Conservation (phyloP, 2,113 vertebrate genomes). For the Panthera uncia region DNA sequence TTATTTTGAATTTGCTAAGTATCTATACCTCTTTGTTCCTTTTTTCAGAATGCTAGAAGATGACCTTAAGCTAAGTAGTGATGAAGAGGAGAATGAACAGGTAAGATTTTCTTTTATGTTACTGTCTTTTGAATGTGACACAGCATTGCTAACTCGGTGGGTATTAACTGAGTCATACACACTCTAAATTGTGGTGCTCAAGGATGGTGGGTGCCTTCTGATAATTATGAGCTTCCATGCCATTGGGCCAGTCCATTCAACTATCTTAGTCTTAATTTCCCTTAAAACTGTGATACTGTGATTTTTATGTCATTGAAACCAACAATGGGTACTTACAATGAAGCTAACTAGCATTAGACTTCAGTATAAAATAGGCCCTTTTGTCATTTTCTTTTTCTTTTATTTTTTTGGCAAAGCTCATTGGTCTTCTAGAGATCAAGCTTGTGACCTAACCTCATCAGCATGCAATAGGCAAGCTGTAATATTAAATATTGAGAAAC, state of each 20-base stretch:
- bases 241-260: not conserved
- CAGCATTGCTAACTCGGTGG: accelerated
- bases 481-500: slow-evolving; percentile 78
- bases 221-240: not conserved
- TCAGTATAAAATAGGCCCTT: not conserved
- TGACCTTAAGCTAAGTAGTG: slow-evolving; percentile 90
- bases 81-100: slow-evolving; percentile 88
- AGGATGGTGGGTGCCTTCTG: not conserved
- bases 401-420: not conserved
- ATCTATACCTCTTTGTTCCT: slow-evolving; percentile 62
- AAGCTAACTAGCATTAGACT: not conserved
- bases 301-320: not conserved
- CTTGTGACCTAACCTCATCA: slow-evolving; percentile 18
- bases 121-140: not conserved
- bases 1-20: slow-evolving; percentile 56
- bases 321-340: not conserved
- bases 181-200: not conserved
- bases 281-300: slow-evolving; percentile 15
- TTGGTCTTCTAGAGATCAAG: not conserved
- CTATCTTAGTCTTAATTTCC: not conserved
- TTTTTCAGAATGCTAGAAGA: slow-evolving; percentile 89
- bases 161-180: not conserved
- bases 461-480: slow-evolving; percentile 53
- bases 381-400: not conserved
- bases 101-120: slow-evolving; percentile 72